Percentiles rank a stretch among this genome's conserved stretches.
Evolutionary conservation across 1,140 invertebrate species (phyloP).

Genomic region (Dinothrombium tinctorium): DNA sequence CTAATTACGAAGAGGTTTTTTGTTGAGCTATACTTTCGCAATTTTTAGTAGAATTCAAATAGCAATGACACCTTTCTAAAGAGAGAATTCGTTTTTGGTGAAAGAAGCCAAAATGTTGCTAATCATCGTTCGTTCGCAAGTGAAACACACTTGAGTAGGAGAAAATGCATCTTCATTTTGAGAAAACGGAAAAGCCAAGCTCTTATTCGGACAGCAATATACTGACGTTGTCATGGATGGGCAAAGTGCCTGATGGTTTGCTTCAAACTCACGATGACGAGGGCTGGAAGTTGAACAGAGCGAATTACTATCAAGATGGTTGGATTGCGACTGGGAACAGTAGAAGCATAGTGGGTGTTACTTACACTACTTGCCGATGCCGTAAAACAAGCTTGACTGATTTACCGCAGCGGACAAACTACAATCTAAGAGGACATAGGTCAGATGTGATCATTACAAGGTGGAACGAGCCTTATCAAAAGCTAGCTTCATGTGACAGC

Average conservation of each 20-base stretch:
- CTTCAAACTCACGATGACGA: slow-evolving; percentile 36
- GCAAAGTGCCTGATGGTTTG: slow-evolving; percentile 79
- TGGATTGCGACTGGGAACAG: slow-evolving; percentile 89
- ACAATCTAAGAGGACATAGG: slow-evolving; percentile 85
- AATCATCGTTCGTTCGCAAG: too few relatives aligned
- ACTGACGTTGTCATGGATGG: slow-evolving; percentile 88
- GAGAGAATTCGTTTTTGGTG: too few relatives aligned
- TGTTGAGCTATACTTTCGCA: too few relatives aligned
- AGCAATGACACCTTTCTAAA: too few relatives aligned
- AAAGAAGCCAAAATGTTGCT: too few relatives aligned
- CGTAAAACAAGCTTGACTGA: slow-evolving; percentile 31
- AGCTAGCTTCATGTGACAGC: slow-evolving; percentile 87
- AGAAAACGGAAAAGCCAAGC: slow-evolving; percentile 67
- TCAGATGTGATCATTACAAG: slow-evolving; percentile 84
- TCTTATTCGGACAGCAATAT: slow-evolving; percentile 65
- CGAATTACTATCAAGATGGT: slow-evolving; percentile 93
- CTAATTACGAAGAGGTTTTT: too few relatives aligned
- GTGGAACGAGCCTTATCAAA: slow-evolving; percentile 98
- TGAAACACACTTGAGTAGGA: background rate
- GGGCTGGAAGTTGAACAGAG: slow-evolving; percentile 59
- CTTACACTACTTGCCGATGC: slow-evolving; percentile 74
- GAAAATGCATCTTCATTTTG: slow-evolving; percentile 41
- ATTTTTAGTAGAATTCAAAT: too few relatives aligned
- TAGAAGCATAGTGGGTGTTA: slow-evolving; percentile 78
- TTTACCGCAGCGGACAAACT: slow-evolving; percentile 72